Base-by-base conservation (phyloP, 2,888 invertebrate species). In the Ichneumon xanthorius region DNA sequence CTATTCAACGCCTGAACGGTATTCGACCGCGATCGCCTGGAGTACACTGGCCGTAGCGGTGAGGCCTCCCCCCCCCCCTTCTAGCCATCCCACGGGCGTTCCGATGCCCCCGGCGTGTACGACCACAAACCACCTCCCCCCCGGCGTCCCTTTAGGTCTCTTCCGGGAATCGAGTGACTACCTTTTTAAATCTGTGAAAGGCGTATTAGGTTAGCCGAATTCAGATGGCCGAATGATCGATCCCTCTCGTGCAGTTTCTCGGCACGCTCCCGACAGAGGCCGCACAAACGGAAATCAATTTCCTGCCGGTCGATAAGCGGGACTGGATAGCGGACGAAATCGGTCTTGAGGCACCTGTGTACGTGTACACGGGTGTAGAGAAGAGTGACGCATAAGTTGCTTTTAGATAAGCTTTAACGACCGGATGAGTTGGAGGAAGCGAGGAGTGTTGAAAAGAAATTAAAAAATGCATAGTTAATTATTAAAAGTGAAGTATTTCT, bases 1-100 rank as follows among this genome's bases (percentile, higher is more conserved):
- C 85, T 80, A 82, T 85, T 82, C 82, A 82, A 82, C 80, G 76
- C 82, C 82, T 82, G 85, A 82, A 82, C 80, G 85, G 76, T 70
- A 82, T 85, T 85, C 82, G 85, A 85, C 85, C 85, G 55, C 85
- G 76, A 85, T 82, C 67, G 72, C 82, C 76, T 16, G 33, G 61
- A 85, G 53, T 76, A 76, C 82, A 72, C 76, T 76, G 40, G 14
- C 58, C 48, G 45, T n/a, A n/a, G 16, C 48, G 33, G 6, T 61
- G 61, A 61, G 26, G 61, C 61, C 61, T 14, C 61, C 14, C 6
- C 50, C 61, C 82, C 73, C 5, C 4, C 37, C 37, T 9, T 5
- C 0, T 45, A 4, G 4, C 45, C 45, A 45, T 14, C 14, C 45
- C 45, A 1, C 79, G 71, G 68, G 80, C 82, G 82, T 53, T 63